A percentile compares a stretch with the other conserved stretches of the same genome.
phyloP scores from a whole-genome alignment of 2,888 invertebrate species.

The Geotrupes spiniger region DNA sequence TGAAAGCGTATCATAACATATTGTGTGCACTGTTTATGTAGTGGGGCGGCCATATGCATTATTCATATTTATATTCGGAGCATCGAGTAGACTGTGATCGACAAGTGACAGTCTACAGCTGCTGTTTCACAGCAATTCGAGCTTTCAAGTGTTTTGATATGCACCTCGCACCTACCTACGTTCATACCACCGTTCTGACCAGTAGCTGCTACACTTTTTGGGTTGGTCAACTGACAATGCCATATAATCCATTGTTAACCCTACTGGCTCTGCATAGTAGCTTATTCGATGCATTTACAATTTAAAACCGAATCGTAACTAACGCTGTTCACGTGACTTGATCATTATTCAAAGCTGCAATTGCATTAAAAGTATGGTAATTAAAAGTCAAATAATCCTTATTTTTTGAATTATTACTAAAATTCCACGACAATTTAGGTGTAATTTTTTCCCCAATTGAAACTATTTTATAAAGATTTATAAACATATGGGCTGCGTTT shows the following conservation, averaged over 20 bases:
- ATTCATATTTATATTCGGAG: constrained; percentile 47
- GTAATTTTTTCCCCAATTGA: too few species aligned
- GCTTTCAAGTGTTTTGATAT: constrained; percentile 46
- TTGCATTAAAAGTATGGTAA: too few species aligned
- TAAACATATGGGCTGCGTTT: too few species aligned
- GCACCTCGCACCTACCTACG: constrained; percentile 30
- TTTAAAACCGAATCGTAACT: too few species aligned
- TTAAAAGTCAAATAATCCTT: too few species aligned
- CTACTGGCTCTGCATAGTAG: neutral
- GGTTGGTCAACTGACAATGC: neutral
- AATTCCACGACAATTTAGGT: too few species aligned
- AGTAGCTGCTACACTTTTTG: constrained; percentile 19
- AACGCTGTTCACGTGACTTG: too few species aligned
- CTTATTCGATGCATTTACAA: too few species aligned
- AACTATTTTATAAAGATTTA: too few species aligned
- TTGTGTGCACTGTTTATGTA: constrained; percentile 43
- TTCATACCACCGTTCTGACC: constrained; percentile 29
- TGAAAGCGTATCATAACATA: constrained; percentile 49
- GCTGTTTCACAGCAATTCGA: constrained; percentile 47
- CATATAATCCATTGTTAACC: too few species aligned
- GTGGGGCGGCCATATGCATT: constrained; percentile 43
- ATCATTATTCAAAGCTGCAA: too few species aligned
- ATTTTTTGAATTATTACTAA: too few species aligned
- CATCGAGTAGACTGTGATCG: constrained; percentile 46
- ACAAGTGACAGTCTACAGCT: constrained; percentile 52